Evolutionary conservation across 92 coral and sea anemone genomes (phyloP).

Genomic region (Diadumene lineata): DNA sequence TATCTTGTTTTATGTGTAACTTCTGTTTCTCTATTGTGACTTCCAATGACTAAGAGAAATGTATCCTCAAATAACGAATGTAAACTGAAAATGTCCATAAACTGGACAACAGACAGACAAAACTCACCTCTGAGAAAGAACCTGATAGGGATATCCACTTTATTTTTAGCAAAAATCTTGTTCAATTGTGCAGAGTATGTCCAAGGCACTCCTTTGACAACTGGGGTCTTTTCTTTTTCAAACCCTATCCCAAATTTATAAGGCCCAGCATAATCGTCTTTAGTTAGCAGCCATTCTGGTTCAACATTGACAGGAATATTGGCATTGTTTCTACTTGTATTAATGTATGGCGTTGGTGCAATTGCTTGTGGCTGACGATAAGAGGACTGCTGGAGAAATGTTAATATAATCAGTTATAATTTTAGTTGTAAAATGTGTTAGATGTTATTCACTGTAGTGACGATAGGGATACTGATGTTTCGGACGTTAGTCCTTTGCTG

Average conservation of each 20-base stretch:
- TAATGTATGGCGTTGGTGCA: background rate
- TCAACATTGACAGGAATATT: background rate
- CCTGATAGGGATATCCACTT: constrained; percentile 23
- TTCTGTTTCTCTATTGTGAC: no score
- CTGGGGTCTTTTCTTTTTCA: constrained; percentile 42
- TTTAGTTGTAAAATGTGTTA: no score
- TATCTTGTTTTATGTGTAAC: no score
- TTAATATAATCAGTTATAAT: background rate
- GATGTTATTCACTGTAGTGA: no score
- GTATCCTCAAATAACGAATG: no score
- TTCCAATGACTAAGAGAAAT: no score
- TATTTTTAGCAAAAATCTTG: constrained; percentile 53
- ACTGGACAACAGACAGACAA: no score
- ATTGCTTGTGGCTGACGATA: background rate
- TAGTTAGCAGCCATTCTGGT: background rate
- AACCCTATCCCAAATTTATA: constrained; percentile 45
- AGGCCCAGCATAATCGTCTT: constrained; percentile 37
- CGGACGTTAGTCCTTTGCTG: no score
- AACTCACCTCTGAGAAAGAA: constrained; percentile 51
- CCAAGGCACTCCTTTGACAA: constrained; percentile 60
- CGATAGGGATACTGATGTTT: no score
- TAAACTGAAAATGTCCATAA: no score
- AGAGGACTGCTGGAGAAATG: background rate
- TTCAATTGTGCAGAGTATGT: constrained; percentile 35
- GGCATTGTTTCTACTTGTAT: background rate